phyloP scores from a whole-genome alignment of 2,113 vertebrate genomes.

The Gallinago jamesoni region DNA sequence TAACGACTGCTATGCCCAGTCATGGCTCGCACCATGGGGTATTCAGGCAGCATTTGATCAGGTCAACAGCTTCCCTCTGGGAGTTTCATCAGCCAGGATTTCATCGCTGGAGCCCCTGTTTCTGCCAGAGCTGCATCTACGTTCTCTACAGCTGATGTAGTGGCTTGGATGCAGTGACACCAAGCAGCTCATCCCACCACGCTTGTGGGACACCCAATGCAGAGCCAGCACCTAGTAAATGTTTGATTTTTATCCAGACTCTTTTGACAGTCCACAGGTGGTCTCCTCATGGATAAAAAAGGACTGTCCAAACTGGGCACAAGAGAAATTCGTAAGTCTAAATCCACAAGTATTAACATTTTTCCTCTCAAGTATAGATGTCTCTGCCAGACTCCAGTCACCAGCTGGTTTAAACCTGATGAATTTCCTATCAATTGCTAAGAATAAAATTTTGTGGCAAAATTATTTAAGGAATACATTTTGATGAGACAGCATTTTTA shows the following conservation, averaged over 20 bases:
- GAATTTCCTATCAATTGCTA: not conserved
- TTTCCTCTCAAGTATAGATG: not conserved
- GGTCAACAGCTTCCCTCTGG: not conserved
- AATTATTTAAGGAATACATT: not conserved
- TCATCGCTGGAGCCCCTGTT: not conserved
- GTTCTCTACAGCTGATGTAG: rapidly evolving
- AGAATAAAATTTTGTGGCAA: not conserved
- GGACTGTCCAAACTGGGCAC: not conserved
- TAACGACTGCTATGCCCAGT: rapidly evolving
- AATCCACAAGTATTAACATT: not conserved
- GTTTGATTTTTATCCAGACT: not conserved
- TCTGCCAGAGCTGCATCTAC: not conserved
- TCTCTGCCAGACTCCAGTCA: not conserved
- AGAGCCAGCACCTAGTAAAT: not conserved
- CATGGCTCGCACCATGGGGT: not conserved
- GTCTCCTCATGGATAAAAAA: not conserved
- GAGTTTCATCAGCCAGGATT: not conserved
- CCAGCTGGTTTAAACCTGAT: not conserved
- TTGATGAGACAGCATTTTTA: not conserved
- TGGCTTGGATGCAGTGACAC: not conserved
- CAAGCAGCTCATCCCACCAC: not conserved
- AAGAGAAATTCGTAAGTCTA: not conserved
- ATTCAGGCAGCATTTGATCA: not conserved
- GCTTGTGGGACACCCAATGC: not conserved
- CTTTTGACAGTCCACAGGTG: not conserved